A percentile compares a stretch with the other conserved stretches of the same genome.
phyloP scores from a whole-genome alignment of 2,888 invertebrate genomes.

The Lathronympha strigana region DNA sequence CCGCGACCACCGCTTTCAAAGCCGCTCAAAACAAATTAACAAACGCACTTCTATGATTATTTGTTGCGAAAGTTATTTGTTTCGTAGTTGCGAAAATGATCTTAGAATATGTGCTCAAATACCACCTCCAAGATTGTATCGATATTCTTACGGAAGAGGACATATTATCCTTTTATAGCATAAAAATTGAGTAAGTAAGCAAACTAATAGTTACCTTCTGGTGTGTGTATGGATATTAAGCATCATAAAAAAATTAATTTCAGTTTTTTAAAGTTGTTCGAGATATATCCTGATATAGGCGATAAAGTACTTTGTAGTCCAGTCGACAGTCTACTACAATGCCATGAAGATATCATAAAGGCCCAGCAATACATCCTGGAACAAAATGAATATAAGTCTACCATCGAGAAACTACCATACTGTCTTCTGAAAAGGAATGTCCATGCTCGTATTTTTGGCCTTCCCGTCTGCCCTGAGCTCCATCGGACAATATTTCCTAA shows the following conservation, averaged over 20 bases:
- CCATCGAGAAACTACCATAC: conserved; percentile 60
- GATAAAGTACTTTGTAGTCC: conserved; percentile 87
- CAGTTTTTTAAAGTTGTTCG: conserved; percentile 89
- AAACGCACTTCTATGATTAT: too few relatives aligned
- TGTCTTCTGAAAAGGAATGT: conserved; percentile 85
- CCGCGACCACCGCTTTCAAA: too few relatives aligned
- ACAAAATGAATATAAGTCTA: conserved; percentile 63
- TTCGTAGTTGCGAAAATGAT: conserved; percentile 57
- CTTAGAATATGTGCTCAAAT: conserved; percentile 83
- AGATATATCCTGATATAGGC: conserved; percentile 87
- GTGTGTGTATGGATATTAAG: conserved; percentile 1
- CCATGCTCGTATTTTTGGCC: conserved; percentile 86
- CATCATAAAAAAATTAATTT: conserved; percentile 50
- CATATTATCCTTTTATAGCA: conserved; percentile 85
- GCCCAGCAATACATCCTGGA: conserved; percentile 84
- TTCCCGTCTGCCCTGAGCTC: conserved; percentile 88
- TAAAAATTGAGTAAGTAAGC: conserved; percentile 88
- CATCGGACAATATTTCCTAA: conserved; percentile 87
- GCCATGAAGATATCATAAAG: conserved; percentile 85
- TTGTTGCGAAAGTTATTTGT: too few relatives aligned
- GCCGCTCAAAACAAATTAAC: not conserved
- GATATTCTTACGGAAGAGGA: conserved; percentile 86
- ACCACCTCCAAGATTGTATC: conserved; percentile 85
- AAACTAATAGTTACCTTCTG: conserved; percentile 5
- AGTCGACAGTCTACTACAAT: conserved; percentile 84